Evolutionary conservation across 2,888 invertebrate genomes (phyloP).

Genomic region (Diaperis boleti): DNA sequence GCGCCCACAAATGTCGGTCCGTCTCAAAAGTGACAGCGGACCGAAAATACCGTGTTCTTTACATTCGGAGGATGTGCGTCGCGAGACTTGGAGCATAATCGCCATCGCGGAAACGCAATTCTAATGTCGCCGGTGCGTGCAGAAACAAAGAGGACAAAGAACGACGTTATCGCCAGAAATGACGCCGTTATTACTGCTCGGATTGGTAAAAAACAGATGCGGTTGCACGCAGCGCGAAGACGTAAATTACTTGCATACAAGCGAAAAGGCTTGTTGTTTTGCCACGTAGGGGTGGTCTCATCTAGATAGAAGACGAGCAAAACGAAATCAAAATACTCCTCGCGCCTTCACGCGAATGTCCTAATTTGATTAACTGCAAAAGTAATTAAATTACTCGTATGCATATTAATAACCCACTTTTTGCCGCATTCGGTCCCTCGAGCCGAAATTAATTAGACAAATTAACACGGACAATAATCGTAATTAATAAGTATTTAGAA

Average conservation of each 20-base stretch:
- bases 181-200: too few species aligned
- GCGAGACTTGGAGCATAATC: not conserved
- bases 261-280: too few species aligned
- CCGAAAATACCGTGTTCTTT: conserved; percentile 54
- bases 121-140: conserved; percentile 4
- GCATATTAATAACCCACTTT: not conserved
- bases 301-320: too few species aligned
- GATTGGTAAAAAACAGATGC: too few species aligned
- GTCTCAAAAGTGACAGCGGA: conserved; percentile 58
- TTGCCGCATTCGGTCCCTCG: not conserved
- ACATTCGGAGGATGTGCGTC: not conserved
- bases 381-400: conserved; percentile 15
- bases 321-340: too few species aligned
- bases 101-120: conserved; percentile 1
- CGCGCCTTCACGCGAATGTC: conserved; percentile 1
- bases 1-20: conserved; percentile 58
- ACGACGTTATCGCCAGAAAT: too few species aligned
- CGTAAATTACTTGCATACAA: too few species aligned
- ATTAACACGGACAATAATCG: not conserved
- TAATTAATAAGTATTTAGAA: conserved; percentile 1
- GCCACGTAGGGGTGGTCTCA: too few species aligned
- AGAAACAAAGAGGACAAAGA: not conserved
- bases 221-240: too few species aligned
- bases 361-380: conserved; percentile 6
- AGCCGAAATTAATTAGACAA: not conserved